Base-by-base conservation (phyloP, 2,113 vertebrate species). In the Osmerus mordax region DNA sequence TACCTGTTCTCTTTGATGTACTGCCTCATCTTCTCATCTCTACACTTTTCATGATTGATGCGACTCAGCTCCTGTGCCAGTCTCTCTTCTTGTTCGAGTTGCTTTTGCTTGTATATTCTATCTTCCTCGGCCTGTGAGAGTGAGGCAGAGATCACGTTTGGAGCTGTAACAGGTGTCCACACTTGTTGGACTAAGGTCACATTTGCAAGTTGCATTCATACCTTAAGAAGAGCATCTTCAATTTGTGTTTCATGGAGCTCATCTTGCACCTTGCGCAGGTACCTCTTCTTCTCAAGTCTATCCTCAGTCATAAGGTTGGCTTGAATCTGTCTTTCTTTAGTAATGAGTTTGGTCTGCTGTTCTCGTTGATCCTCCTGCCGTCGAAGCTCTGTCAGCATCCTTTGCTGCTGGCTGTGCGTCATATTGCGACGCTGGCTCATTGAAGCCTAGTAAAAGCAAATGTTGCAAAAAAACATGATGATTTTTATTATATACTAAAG, bases 1-100 rank as follows among this genome's bases (percentile, higher is more conserved):
- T 73, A 98, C 97, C 96, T 98, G 92, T 95, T 98, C 72, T 93
- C 92, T 88, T 89, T 91, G 5, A 98, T 84, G 82, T 93, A 89
- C 71, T 97, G 95, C 81, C 96, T 92, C 87, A 95, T 93, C 86
- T 95, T 97, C 25, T 96, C 94, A 2, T 98, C 92, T 69, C 81
- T 92, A 0, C 92, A 84, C 19, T 89, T 88, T 55, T 96, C 92
- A 0, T 78, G 74, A 63, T 87, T 87, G 74, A 95, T 83, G 73
- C 91, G 91, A 1, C 93, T 93, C 84, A 95, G 71, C 77, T 98
- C 95, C 0, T 81, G 78, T 1, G 95, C 94, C 84, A 95, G 83
- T 68, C 88, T 90, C 76, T 96, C 92, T 70, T 97, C 95, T 69
- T 93, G 95, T 80, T 94, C 87, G 76, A 89, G 79, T 80, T 93